phyloP scores from a whole-genome alignment of 1,140 invertebrate species.

The Drosophila prosaltans region DNA sequence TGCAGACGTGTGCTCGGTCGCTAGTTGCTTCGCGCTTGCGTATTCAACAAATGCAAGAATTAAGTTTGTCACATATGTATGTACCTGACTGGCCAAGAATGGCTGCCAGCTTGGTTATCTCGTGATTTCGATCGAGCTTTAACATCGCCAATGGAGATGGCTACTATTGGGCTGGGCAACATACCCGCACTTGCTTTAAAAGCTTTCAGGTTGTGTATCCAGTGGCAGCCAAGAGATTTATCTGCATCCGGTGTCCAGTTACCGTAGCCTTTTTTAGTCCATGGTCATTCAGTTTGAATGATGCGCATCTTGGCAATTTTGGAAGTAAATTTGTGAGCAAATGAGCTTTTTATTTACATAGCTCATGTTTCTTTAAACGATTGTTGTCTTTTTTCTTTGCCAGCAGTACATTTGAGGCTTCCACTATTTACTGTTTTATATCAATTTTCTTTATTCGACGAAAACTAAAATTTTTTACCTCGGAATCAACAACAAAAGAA shows the following conservation, averaged over 20 bases:
- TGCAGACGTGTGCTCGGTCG: slow-evolving; percentile 27
- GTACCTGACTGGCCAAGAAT: slow-evolving; percentile 37
- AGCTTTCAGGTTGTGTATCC: slow-evolving; percentile 32
- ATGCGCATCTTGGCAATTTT: slow-evolving; percentile 73
- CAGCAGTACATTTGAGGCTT: no score
- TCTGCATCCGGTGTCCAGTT: slow-evolving; percentile 82
- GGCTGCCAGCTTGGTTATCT: slow-evolving; percentile 61
- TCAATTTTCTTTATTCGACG: no score
- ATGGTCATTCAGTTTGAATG: slow-evolving; percentile 69
- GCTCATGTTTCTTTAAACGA: slow-evolving; percentile 68
- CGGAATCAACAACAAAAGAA: no score
- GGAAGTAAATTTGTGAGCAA: slow-evolving; percentile 80
- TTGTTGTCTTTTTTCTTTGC: slow-evolving; percentile 21
- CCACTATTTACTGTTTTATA: no score
- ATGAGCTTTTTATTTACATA: slow-evolving; percentile 80
- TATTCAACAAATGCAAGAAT: slow-evolving; percentile 82
- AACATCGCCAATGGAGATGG: slow-evolving; percentile 44
- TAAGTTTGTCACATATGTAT: slow-evolving; percentile 68
- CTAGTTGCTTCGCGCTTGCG: slow-evolving; percentile 69
- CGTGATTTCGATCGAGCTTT: slow-evolving; percentile 81
- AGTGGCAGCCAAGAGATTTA: slow-evolving; percentile 73
- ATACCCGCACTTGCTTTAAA: slow-evolving; percentile 50
- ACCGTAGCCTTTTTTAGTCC: slow-evolving; percentile 37
- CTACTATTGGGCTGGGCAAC: slow-evolving; percentile 28
- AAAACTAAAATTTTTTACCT: no score